Evolutionary conservation across 2,113 vertebrate genomes (phyloP).

Genomic region (Proteles cristata): DNA sequence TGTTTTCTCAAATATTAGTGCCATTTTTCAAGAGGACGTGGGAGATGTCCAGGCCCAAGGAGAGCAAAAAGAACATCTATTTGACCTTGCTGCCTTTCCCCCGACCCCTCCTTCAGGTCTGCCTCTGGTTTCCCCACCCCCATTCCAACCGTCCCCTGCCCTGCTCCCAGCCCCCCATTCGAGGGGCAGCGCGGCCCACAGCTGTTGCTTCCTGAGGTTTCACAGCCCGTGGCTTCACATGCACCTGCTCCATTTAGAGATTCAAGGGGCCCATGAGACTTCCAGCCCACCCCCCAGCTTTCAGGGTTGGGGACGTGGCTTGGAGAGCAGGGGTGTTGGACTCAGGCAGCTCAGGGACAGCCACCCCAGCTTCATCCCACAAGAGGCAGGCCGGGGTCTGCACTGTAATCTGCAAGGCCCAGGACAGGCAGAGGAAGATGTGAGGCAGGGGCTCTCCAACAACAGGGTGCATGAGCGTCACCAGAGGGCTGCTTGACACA

Average conservation of each 20-base stretch:
- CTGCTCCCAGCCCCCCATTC: background rate
- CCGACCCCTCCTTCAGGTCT: background rate
- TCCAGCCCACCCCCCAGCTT: background rate
- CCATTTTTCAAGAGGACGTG: background rate
- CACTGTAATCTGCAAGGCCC: background rate
- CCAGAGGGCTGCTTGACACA: background rate
- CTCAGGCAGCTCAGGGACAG: background rate
- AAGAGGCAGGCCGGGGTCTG: background rate
- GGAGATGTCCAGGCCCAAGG: background rate
- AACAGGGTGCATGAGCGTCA: background rate
- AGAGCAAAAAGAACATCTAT: background rate
- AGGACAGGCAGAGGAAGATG: background rate
- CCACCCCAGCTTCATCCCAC: background rate
- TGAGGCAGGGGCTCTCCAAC: background rate
- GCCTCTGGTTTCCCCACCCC: background rate
- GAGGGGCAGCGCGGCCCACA: background rate
- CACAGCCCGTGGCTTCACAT: accelerated
- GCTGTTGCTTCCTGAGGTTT: background rate
- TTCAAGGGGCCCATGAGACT: background rate
- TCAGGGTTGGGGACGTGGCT: background rate
- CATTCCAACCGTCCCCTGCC: background rate
- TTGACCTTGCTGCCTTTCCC: background rate
- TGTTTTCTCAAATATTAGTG: background rate
- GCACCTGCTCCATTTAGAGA: background rate
- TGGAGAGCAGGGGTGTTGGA: background rate